A percentile compares a stretch with the other conserved stretches of the same genome.
Evolutionary conservation across 2,797 vertebrate species (phyloP).

Genomic region (Eulemur coronatus): DNA sequence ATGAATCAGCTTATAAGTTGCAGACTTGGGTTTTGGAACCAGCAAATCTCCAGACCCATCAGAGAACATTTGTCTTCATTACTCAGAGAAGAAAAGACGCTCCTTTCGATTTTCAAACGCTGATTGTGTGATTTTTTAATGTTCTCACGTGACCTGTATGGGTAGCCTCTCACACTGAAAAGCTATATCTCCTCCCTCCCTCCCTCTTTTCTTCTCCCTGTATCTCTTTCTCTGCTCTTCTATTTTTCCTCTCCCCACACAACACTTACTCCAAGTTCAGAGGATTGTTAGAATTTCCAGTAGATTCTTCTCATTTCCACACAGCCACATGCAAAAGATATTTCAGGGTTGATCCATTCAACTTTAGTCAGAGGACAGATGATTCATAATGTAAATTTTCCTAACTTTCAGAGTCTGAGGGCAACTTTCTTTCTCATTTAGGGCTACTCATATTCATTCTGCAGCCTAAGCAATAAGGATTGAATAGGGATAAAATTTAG

Average conservation of each 20-base stretch:
- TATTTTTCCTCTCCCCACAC: background rate
- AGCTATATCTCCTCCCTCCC: background rate
- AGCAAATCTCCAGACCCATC: background rate
- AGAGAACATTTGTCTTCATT: background rate
- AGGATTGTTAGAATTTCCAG: background rate
- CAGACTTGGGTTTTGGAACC: background rate
- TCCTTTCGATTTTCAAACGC: background rate
- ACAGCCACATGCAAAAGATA: background rate
- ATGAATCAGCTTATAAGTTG: background rate
- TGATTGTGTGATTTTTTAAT: background rate
- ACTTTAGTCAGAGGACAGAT: background rate
- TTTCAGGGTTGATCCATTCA: background rate
- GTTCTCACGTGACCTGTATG: background rate
- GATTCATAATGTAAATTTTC: background rate
- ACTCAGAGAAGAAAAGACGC: background rate
- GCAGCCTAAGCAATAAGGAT: background rate
- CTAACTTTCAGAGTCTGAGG: background rate
- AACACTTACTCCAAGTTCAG: background rate
- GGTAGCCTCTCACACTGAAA: background rate
- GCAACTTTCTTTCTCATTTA: background rate
- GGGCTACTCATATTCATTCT: background rate
- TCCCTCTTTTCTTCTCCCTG: background rate
- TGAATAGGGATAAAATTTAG: background rate
- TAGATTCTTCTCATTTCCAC: background rate
- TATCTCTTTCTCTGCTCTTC: background rate